Evolutionary conservation across 2,888 invertebrate species (phyloP), one percentile per base, ranked within the genome.

Genomic region (Gymnosoma rotundatum): DNA sequence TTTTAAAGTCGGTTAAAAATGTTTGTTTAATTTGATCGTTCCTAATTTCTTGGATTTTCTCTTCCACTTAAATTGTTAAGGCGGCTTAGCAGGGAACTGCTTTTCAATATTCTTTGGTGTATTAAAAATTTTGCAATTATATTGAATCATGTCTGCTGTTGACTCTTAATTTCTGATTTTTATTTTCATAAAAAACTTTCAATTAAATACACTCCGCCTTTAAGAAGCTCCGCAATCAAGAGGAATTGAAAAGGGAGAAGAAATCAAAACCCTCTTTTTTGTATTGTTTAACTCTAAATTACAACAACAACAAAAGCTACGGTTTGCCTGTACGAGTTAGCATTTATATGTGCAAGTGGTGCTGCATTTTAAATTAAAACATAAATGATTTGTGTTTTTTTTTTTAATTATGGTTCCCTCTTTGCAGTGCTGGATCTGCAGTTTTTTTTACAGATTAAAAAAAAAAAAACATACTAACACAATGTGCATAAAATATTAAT

Each of bases 301-400:
- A 25, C 25, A 25, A 32, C 3, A 32, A 5, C 2, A n/a, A 54
- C 18, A 58, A 73, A 73, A 63, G 21, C n/a, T n/a, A n/a, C 12
- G 61, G 6, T 5, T 32, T 25, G 8, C 32, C 0, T 32, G 32
- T 32, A 32, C 32, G 32, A 32, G 32, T 36, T 52, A 73, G 50
- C 36, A 74, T 75, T 78, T 73, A 69, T 50, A 42, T 73, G 67
- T 54, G 56, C 60, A 50, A 76, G 67, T 60, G 70, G 69, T 74
- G 83, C 58, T 74, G 83, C 78, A 78, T 78, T 74, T 78, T 83
- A 70, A 78, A 83, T 75, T 74, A 70, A 83, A 75, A 83, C 69
- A 78, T 78, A 78, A 83, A 78, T 25, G 36, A 14, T 67, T 60
- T 21, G n/a, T n/a, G n/a, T 52, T 52, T 42, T 64, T 21, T 56